A percentile compares a stretch with the other conserved stretches of the same genome.
Conservation (phyloP, 2,888 invertebrate species). For the Notodonta dromedarius region DNA sequence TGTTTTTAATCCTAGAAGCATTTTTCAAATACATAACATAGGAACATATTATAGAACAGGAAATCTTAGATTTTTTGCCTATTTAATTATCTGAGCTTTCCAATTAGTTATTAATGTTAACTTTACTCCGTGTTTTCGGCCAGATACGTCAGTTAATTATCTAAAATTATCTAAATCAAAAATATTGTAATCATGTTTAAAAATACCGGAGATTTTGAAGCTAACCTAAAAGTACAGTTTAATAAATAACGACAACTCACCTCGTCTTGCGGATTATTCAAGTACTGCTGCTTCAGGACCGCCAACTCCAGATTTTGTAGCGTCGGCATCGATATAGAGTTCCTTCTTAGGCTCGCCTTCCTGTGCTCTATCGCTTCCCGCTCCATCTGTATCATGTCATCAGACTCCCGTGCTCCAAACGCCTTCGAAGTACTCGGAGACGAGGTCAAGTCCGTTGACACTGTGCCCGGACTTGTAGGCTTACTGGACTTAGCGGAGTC, state of each 20-base stretch:
- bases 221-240: no score
- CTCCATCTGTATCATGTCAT: slow-evolving; percentile 60
- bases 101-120: no score
- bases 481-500: slow-evolving; percentile 49
- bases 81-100: no score
- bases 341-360: slow-evolving; percentile 80
- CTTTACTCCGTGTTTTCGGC: no score
- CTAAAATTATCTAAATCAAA: no score
- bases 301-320: slow-evolving; percentile 87
- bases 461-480: slow-evolving; percentile 45
- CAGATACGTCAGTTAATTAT: no score
- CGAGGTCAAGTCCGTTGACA: slow-evolving; percentile 54
- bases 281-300: slow-evolving; percentile 77
- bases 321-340: slow-evolving; percentile 90
- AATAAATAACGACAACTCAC: slow-evolving; percentile 49
- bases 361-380: slow-evolving; percentile 53
- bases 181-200: no score
- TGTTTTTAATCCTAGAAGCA: no score
- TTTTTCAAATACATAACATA: no score
- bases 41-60: no score
- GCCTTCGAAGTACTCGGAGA: slow-evolving; percentile 61
- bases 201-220: no score
- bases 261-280: slow-evolving; percentile 61
- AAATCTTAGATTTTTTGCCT: no score
- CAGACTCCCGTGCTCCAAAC: slow-evolving; percentile 60